phyloP scores from a whole-genome alignment of 92 coral and sea anemone species.

The Zoanthus sansibaricus region DNA sequence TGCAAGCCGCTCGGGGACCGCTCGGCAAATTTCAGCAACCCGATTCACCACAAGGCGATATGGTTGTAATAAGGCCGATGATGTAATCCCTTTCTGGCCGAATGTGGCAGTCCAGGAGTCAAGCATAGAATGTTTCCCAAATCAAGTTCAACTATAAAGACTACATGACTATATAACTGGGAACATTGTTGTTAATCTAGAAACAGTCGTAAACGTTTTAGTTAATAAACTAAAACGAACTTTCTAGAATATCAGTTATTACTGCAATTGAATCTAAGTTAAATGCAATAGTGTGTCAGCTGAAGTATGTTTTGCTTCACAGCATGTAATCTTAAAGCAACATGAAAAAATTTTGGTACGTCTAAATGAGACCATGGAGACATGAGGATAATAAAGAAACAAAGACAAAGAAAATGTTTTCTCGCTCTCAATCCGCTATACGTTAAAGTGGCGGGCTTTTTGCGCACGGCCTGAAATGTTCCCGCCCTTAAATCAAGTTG shows the following conservation, averaged over 20 bases:
- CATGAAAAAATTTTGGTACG: too few relatives aligned
- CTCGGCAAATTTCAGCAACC: background rate
- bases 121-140: background rate
- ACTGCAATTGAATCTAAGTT: constrained; percentile 4
- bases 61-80: background rate
- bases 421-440: too few relatives aligned
- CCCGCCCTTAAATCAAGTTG: too few relatives aligned
- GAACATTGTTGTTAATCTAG: background rate
- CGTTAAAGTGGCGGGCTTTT: too few relatives aligned
- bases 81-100: background rate
- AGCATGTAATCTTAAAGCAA: background rate
- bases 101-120: background rate
- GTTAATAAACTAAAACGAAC: background rate
- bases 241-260: background rate
- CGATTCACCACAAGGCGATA: background rate
- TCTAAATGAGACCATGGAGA: background rate
- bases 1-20: background rate
- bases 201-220: background rate
- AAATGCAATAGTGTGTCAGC: background rate
- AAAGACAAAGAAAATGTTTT: background rate
- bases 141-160: background rate
- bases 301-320: background rate
- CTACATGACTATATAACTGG: background rate
- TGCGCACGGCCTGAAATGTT: too few relatives aligned
- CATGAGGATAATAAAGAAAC: background rate